Conservation (phyloP, 92 coral and sea anemone species). For the Epizoanthus ramosus region DNA sequence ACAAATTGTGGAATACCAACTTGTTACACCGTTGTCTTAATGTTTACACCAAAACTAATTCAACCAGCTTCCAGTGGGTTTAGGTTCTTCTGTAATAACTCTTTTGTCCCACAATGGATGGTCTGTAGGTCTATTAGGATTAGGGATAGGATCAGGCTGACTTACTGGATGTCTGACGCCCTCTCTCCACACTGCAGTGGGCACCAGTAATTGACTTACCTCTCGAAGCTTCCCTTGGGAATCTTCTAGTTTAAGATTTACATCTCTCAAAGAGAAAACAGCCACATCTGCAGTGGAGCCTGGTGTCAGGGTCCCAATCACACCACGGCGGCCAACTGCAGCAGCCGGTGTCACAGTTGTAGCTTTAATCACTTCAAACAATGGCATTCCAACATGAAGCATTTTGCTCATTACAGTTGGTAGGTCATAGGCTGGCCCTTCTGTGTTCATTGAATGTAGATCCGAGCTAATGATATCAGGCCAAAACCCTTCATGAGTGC, state of each 20-base stretch:
- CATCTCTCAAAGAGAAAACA: conserved; percentile 58
- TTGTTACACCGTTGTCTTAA: no score
- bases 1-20: no score
- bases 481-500: conserved; percentile 80
- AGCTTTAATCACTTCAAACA: conserved; percentile 74
- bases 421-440: conserved; percentile 86
- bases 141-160: conserved; percentile 53
- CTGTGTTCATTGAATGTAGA: conserved; percentile 59
- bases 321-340: conserved; percentile 68
- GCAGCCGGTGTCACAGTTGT: conserved; percentile 80
- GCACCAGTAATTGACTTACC: conserved; percentile 49
- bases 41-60: no score
- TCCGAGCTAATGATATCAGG: conserved; percentile 90
- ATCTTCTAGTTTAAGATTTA: conserved; percentile 71
- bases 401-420: conserved; percentile 80
- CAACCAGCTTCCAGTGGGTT: no score
- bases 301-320: conserved; percentile 69
- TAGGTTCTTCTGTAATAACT: neutral
- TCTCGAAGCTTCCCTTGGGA: conserved; percentile 66
- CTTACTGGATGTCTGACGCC: conserved; percentile 48
- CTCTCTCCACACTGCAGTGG: conserved; percentile 82
- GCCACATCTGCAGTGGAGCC: conserved; percentile 73
- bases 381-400: conserved; percentile 84
- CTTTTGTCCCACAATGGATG: conserved; percentile 26
- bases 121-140: conserved; percentile 24